Conservation (phyloP, 2,113 vertebrate species). For the Otis tarda region DNA sequence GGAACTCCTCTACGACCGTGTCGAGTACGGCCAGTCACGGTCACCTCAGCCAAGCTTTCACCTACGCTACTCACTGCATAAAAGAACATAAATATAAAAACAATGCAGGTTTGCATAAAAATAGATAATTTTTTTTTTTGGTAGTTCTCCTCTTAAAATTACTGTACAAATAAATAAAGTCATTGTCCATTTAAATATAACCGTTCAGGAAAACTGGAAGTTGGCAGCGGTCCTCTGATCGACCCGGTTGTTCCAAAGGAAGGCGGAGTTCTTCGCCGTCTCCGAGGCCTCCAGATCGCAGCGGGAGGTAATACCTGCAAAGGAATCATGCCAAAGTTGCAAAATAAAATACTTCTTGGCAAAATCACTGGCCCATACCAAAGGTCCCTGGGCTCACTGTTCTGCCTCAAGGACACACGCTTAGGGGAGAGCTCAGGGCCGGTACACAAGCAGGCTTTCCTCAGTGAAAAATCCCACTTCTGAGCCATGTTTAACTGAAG, state of each 20-base stretch:
- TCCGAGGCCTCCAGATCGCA: background rate
- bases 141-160: background rate
- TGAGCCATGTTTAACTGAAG: background rate
- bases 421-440: background rate
- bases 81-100: background rate
- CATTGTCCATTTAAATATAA: background rate
- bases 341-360: background rate
- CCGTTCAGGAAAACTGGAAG: background rate
- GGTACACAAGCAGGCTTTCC: background rate
- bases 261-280: background rate
- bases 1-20: rapidly evolving
- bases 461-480: background rate
- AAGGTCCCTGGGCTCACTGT: background rate
- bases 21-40: rapidly evolving
- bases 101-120: background rate
- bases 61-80: rapidly evolving
- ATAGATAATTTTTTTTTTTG: background rate
- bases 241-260: background rate
- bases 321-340: rapidly evolving
- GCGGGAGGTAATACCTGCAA: background rate
- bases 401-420: background rate
- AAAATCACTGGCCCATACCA: rapidly evolving
- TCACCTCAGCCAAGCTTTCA: background rate
- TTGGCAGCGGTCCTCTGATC: rapidly evolving
- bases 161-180: conserved; percentile 58